These are phyloP conservation scores for Anorthoa munda DNA, from an alignment of 2,888 invertebrate species.

Conservation along the genomic window DNA sequence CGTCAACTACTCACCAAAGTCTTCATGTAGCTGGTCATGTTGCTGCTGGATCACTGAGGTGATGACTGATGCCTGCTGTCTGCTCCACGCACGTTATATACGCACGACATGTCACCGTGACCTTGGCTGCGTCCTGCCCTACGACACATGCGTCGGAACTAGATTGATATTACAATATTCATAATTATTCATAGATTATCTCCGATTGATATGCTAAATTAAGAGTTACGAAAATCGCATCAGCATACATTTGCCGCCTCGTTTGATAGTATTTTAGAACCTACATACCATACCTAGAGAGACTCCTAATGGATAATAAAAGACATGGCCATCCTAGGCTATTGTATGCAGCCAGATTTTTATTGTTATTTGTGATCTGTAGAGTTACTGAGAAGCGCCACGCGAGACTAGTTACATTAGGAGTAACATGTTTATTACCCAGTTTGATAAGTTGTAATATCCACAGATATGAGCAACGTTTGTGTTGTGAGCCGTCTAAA, in stretches of 20 bases:
- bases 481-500: background rate
- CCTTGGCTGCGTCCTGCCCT: slow-evolving; percentile 26
- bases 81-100: slow-evolving; percentile 36
- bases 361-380: background rate
- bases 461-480: background rate
- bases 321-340: background rate
- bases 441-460: background rate
- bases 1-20: slow-evolving; percentile 39
- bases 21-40: slow-evolving; percentile 37
- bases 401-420: background rate
- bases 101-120: slow-evolving; percentile 1
- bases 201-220: background rate
- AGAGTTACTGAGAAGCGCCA: no score
- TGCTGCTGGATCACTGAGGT: slow-evolving; percentile 16
- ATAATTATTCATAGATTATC: slow-evolving; percentile 35
- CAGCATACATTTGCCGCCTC: slow-evolving; percentile 7
- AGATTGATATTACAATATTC: slow-evolving; percentile 41
- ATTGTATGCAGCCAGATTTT: background rate
- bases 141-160: slow-evolving; percentile 9
- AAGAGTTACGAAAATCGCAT: slow-evolving; percentile 18
- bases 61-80: slow-evolving; percentile 19
- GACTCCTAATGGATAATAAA: background rate
- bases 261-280: background rate
- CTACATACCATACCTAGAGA: background rate
- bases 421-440: background rate